Percentiles rank a stretch among this genome's conserved stretches.
Conservation (phyloP, 2,797 vertebrate genomes). For the Anguilla marmorata region DNA sequence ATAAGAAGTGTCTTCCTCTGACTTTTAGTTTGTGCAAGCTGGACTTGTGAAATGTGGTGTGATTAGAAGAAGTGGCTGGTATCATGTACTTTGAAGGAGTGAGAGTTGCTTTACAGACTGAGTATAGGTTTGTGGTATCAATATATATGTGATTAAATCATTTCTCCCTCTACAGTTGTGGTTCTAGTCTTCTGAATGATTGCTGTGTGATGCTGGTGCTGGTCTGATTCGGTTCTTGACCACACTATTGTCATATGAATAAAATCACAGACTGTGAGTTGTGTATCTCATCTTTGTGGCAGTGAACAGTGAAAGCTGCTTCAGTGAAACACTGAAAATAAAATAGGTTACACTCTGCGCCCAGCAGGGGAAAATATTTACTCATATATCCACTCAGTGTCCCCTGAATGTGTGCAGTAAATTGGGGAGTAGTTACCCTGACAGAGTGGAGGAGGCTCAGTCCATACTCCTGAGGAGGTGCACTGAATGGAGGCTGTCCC, state of each 20-base stretch:
- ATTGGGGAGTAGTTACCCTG: slow-evolving; percentile 49
- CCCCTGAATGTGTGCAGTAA: no score
- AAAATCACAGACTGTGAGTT: not conserved
- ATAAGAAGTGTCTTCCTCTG: no score
- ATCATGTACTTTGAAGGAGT: no score
- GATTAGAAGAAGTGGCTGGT: not conserved
- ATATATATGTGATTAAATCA: not conserved
- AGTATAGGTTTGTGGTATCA: no score
- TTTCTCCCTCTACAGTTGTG: not conserved
- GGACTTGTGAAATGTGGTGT: no score
- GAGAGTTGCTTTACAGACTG: not conserved
- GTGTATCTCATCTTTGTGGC: not conserved
- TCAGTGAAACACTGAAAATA: not conserved
- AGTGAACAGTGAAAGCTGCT: not conserved
- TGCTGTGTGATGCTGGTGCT: not conserved
- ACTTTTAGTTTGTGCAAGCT: no score
- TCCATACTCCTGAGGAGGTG: slow-evolving; percentile 59
- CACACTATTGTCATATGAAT: not conserved
- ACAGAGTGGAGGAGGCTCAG: slow-evolving; percentile 56
- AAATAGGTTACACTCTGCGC: slow-evolving; percentile 22
- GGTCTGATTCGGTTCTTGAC: not conserved
- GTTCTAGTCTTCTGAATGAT: not conserved
- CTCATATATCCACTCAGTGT: no score
- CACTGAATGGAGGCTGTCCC: slow-evolving; percentile 57
- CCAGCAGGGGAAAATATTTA: slow-evolving; percentile 22